Base-by-base conservation (phyloP, 2,888 invertebrate genomes). In the Parelbella ahira region DNA sequence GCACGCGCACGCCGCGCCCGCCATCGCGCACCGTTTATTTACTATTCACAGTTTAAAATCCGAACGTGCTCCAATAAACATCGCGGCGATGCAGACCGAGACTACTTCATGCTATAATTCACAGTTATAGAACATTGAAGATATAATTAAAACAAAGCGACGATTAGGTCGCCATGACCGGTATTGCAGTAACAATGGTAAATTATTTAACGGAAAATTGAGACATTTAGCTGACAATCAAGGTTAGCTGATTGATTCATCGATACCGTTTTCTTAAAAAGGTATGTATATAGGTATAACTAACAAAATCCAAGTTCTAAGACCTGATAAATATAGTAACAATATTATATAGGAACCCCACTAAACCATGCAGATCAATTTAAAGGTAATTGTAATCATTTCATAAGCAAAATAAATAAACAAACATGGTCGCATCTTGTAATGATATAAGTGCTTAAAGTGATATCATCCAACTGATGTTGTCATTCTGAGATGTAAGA, bases 1-100 rank as follows among this genome's bases (percentile, higher is more conserved):
- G 81, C 74, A 66, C 78, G 77, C 79, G 80, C 80, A 68, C 61
- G 66, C 59, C 61, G 55, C 66, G 71, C 67, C 71, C 66, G 67
- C 71, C 68, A 67, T 68, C 62, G 61, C 69, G 60, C 60, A 68
- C 71, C 75, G 80, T 83, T 81, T 84, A 86, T 81, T 82, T 83
- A 82, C 80, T 77, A 80, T 79, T 78, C 78, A 75, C 73, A 72
- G 71, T 81, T 83, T 69, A 69, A 80, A 81, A 71, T 76, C 68
- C 71, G 60, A 81, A 74, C 74, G 75, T 77, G 76, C 70, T 81
- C 73, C 65, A 78, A 68, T 81, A 80, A 79, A 73, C 73, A 77
- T 70, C 75, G 72, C 28, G 13, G 33, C 15, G 65, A 72, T 64
- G 72, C 73, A 60, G 60, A 41, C 25, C 27, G 32, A 33, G 25